A percentile compares a stretch with the other conserved stretches of the same genome.
Evolutionary conservation across 1,140 invertebrate genomes (phyloP).

Genomic region (Spodoptera litura): DNA sequence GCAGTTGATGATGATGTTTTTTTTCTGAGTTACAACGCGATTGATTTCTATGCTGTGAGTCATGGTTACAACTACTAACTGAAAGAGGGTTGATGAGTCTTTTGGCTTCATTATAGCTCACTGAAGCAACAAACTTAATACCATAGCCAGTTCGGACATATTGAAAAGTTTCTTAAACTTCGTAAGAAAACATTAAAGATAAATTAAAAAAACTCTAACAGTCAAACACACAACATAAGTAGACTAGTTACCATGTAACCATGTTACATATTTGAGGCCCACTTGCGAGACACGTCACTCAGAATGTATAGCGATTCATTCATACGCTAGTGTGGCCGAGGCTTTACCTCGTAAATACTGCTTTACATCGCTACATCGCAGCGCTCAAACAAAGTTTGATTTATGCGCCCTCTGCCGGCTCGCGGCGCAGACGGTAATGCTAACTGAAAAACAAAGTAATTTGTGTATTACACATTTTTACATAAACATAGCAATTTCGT

Average conservation of each 20-base stretch:
- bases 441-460: constrained; percentile 36
- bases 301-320: neutral
- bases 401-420: constrained; percentile 10
- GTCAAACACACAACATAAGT: no score
- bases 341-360: constrained; percentile 21
- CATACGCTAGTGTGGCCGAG: neutral
- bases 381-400: constrained; percentile 35
- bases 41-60: no score
- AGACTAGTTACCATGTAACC: neutral
- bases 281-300: neutral
- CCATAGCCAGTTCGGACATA: no score
- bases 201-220: no score
- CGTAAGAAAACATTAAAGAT: no score
- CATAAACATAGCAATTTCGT: constrained; percentile 14
- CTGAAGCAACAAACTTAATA: neutral
- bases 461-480: constrained; percentile 20
- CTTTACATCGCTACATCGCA: constrained; percentile 18
- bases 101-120: neutral
- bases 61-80: no score
- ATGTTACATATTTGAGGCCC: no score
- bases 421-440: neutral
- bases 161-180: no score
- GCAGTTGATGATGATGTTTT: no score
- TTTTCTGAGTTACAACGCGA: no score
- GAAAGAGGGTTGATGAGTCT: no score